Evolutionary conservation across 2,797 vertebrate species (phyloP), one percentile per base, ranked within the genome.

Genomic region (Oreochromis grahami): DNA sequence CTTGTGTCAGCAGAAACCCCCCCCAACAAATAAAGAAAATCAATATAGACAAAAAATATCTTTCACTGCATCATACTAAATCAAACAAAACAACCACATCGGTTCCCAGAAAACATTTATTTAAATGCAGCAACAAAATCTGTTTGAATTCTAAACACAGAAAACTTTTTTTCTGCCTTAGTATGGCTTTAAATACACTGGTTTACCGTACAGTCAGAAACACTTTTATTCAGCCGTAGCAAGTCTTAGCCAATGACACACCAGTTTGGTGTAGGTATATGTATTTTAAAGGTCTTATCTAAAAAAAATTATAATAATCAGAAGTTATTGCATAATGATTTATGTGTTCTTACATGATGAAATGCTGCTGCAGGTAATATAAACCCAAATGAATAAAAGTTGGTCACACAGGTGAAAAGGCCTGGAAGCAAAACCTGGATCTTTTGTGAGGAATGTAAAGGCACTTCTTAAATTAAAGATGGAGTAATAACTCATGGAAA

Each of bases 391-490:
- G 90, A 86, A 90, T 90, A 88, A 60, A 89, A 65, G 84, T 86
- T 89, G 83, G 85, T 91, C 82, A 90, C 55, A 79, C 52, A 34
- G 65, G 80, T 86, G 38, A 86, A 85, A 68, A 58, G 63, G 36
- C 48, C 84, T 84, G 74, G 51, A 82, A 85, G 38, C 43, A 74
- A 50, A 74, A 74, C 45, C 5, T 92, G 88, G 43, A 88, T 91
- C 78, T 93, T 90, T 83, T 86, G 53, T 77, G 32, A 88, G 96
- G 94, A 95, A 95, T 95, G 95, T 95, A 96, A 97, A 97, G 96
- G 96, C 96, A 97, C 96, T 97, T 96, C 78, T 95, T 95, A 96
- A 95, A 96, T 94, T 94, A 96, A 96, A 94, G 60, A 79, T 88
- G 91, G 85, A 83, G 83, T 87, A 86, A 78, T 36, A 92, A 90